A percentile compares a stretch with the other conserved stretches of the same genome.
These are phyloP conservation scores for Catocala sponsa DNA, from an alignment of 2,888 invertebrate species.

Conservation along the genomic window DNA sequence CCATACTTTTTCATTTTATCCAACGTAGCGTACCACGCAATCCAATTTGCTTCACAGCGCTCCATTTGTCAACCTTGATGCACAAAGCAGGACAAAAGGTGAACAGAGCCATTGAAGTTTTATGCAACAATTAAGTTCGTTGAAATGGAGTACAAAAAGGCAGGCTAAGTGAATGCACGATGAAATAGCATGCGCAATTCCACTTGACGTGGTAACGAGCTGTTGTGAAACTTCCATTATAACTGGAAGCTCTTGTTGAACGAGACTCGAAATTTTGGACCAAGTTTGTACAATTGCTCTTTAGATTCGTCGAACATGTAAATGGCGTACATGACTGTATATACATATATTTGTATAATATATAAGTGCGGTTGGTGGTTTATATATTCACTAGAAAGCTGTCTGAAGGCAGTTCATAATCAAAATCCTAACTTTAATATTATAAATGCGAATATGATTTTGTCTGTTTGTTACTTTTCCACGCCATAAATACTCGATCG, in stretches of 20 bases:
- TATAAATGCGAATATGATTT: no score
- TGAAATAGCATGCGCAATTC: slow-evolving; percentile 49
- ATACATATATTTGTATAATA: no score
- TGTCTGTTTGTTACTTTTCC: no score
- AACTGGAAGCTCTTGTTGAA: slow-evolving; percentile 16
- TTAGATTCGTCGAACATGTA: not conserved
- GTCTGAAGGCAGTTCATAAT: no score
- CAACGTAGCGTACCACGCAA: not conserved
- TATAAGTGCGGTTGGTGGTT: no score
- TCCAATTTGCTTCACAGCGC: not conserved
- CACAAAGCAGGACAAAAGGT: slow-evolving; percentile 42
- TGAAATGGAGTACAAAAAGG: slow-evolving; percentile 50
- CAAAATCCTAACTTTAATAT: no score
- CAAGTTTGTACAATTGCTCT: slow-evolving; percentile 2
- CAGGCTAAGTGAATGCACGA: slow-evolving; percentile 39
- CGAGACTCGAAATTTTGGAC: slow-evolving; percentile 11
- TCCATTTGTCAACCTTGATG: slow-evolving; percentile 21
- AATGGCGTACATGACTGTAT: no score
- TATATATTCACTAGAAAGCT: no score
- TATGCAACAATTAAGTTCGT: slow-evolving; percentile 50
- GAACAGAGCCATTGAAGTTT: slow-evolving; percentile 42
- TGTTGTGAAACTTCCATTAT: slow-evolving; percentile 30
- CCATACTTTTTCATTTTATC: no score
- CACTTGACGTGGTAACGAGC: slow-evolving; percentile 51
- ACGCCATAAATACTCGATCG: no score